A percentile compares a stretch with the other conserved stretches of the same genome.
These are phyloP conservation scores for Emydocephalus ijimae DNA, from an alignment of 2,113 vertebrate genomes.

Conservation along the genomic window DNA sequence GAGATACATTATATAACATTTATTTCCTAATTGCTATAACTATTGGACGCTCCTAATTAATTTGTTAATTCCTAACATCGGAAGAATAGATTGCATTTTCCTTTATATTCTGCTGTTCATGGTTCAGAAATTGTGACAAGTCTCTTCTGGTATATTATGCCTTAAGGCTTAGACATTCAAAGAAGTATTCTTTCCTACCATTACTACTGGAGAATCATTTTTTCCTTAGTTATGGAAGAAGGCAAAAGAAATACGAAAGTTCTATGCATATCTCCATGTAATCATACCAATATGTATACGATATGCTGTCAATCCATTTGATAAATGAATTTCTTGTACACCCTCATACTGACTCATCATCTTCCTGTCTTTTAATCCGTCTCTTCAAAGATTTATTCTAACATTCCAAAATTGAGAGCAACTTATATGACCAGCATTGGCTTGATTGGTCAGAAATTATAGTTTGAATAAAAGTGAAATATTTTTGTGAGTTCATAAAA, in stretches of 20 bases:
- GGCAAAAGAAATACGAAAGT: conserved; percentile 56
- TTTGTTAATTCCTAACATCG: neutral
- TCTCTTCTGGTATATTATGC: conserved; percentile 8
- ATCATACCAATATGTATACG: conserved; percentile 58
- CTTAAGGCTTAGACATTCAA: conserved; percentile 6
- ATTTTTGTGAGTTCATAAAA: neutral
- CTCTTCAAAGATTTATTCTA: conserved; percentile 54
- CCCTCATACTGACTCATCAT: conserved; percentile 62
- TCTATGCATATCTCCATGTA: conserved; percentile 55
- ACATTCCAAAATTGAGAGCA: conserved; percentile 50
- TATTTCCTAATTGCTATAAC: neutral
- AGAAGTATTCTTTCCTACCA: conserved; percentile 33
- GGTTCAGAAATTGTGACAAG: conserved; percentile 19
- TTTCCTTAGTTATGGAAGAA: conserved; percentile 28
- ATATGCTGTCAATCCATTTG: conserved; percentile 55
- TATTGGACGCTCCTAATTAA: neutral
- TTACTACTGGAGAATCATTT: conserved; percentile 36
- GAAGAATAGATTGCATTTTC: neutral
- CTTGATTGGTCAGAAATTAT: conserved; percentile 16
- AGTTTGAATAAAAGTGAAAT: conserved; percentile 2
- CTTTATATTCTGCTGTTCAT: neutral
- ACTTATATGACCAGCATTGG: conserved; percentile 57
- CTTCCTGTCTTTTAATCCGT: conserved; percentile 56
- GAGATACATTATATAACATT: neutral
- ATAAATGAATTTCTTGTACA: conserved; percentile 67